These are phyloP conservation scores for Micrasema longulum DNA, from an alignment of 1,140 invertebrate genomes.

Conservation along the genomic window DNA sequence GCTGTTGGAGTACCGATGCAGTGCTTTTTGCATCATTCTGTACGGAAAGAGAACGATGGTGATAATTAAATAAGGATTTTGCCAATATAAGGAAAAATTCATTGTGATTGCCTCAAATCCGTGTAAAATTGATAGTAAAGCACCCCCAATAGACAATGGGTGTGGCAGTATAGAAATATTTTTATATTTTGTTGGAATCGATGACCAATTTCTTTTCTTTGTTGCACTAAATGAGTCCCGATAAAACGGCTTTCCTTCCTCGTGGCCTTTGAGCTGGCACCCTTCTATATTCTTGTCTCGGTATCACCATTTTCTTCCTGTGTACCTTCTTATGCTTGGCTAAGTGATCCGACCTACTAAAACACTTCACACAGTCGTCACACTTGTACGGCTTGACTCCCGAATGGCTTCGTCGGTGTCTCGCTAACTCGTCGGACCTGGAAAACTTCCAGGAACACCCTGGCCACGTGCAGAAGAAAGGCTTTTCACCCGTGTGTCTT, in stretches of 20 bases:
- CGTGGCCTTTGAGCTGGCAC: slow-evolving; percentile 33
- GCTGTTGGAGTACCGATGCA: too few species aligned
- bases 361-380: slow-evolving; percentile 84
- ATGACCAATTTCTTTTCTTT: too few species aligned
- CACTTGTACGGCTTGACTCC: slow-evolving; percentile 90
- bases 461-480: slow-evolving; percentile 90
- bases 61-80: too few species aligned
- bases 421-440: slow-evolving; percentile 90
- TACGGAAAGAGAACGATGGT: too few species aligned
- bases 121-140: too few species aligned
- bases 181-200: too few species aligned
- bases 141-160: too few species aligned
- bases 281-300: slow-evolving; percentile 35
- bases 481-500: slow-evolving; percentile 95
- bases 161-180: too few species aligned
- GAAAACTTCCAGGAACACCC: slow-evolving; percentile 96
- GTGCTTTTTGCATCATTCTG: too few species aligned
- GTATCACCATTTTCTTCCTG: slow-evolving; percentile 67
- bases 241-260: slow-evolving; percentile 39
- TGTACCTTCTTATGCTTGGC: slow-evolving; percentile 92
- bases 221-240: slow-evolving; percentile 38
- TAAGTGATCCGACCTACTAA: slow-evolving; percentile 90
- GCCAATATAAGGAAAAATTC: too few species aligned
- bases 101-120: too few species aligned
- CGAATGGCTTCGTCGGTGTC: slow-evolving; percentile 84